Conservation (phyloP, 2,888 invertebrate species). For the Torymus auratus region DNA sequence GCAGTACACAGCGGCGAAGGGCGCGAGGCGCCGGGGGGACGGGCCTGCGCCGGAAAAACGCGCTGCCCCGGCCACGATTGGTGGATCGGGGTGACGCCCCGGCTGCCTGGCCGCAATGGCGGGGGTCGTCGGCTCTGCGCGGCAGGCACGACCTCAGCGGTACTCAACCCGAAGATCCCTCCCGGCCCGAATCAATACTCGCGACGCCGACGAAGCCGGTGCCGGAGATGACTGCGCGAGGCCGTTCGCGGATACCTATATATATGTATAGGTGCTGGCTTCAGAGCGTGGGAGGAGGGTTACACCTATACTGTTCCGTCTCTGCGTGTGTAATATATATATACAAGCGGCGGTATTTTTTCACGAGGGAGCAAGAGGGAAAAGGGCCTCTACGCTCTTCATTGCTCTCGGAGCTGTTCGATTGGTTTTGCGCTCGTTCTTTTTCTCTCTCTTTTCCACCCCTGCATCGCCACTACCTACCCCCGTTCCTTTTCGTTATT, state of each 20-base stretch:
- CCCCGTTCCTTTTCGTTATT: too few relatives aligned
- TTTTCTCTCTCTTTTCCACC: not conserved
- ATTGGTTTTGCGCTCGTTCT: conserved; percentile 21
- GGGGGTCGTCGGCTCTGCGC: conserved; percentile 40
- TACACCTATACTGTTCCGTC: too few relatives aligned
- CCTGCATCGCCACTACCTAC: too few relatives aligned
- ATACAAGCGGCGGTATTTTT: not conserved
- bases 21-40: conserved; percentile 1
- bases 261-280: too few relatives aligned
- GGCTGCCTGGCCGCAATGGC: conserved; percentile 59
- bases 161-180: conserved; percentile 59
- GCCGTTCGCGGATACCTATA: too few relatives aligned
- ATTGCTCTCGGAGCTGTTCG: not conserved
- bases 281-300: too few relatives aligned
- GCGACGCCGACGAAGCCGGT: conserved; percentile 46
- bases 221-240: not conserved
- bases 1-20: not conserved
- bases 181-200: conserved; percentile 63
- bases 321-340: too few relatives aligned
- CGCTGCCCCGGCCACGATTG: conserved; percentile 55
- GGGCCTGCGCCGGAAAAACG: not conserved
- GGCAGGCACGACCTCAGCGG: conserved; percentile 54
- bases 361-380: not conserved
- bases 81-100: conserved; percentile 61
- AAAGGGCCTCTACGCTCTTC: not conserved